phyloP scores from a whole-genome alignment of 2,888 invertebrate genomes.

The Platerodrilus igneus region DNA sequence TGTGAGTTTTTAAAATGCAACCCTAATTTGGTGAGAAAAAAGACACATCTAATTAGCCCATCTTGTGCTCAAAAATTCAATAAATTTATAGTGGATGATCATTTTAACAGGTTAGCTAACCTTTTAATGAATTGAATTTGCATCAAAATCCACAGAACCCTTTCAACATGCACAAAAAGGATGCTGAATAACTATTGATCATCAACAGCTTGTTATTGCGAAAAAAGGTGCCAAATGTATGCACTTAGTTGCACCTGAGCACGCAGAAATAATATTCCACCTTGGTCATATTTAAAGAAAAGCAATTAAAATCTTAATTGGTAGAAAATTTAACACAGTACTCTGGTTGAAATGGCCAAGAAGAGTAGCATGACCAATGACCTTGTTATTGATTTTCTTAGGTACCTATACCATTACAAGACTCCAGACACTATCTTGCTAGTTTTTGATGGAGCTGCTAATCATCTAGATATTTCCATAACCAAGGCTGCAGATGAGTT shows the following conservation, averaged over 20 bases:
- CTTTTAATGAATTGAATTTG: constrained; percentile 24
- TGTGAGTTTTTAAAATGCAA: constrained; percentile 21
- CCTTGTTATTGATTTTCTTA: constrained; percentile 21
- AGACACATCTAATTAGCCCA: constrained; percentile 28
- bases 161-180: constrained; percentile 35
- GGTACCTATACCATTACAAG: constrained; percentile 25
- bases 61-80: constrained; percentile 29
- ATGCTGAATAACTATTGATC: constrained; percentile 31
- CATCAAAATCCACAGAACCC: constrained; percentile 13
- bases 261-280: constrained; percentile 35
- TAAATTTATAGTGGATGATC: constrained; percentile 26
- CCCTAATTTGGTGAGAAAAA: constrained; percentile 22
- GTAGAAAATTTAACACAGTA: constrained; percentile 26
- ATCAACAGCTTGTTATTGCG: constrained; percentile 30
- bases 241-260: constrained; percentile 33
- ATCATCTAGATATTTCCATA: constrained; percentile 26
- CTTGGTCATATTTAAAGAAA: constrained; percentile 17
- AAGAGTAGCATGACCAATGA: constrained; percentile 29
- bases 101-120: constrained; percentile 18
- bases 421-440: constrained; percentile 20
- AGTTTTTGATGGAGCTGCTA: constrained; percentile 27
- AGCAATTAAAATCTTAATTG: constrained; percentile 22
- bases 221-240: constrained; percentile 32
- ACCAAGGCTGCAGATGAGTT: constrained; percentile 22
- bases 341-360: constrained; percentile 26